These are phyloP conservation scores for Pitangus sulphuratus DNA, from an alignment of 2,797 vertebrate species.

Conservation along the genomic window DNA sequence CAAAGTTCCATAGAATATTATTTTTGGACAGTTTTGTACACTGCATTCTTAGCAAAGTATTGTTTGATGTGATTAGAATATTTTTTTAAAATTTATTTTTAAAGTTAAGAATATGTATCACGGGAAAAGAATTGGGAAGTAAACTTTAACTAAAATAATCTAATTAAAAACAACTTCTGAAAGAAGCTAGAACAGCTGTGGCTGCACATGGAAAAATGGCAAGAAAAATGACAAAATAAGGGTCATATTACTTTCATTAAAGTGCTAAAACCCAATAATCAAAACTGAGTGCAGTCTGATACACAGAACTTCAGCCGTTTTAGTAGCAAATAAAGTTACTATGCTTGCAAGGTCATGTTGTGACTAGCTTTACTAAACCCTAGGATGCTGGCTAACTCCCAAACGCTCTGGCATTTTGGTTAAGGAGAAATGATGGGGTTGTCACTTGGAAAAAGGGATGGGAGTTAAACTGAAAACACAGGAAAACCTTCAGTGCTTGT, in stretches of 20 bases:
- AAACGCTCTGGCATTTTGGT: neutral
- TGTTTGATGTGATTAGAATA: neutral
- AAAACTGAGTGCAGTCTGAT: neutral
- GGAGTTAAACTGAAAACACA: neutral
- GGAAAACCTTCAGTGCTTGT: neutral
- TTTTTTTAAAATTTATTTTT: neutral
- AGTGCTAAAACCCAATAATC: neutral
- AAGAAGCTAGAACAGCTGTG: neutral
- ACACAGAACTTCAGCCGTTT: neutral
- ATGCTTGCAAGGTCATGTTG: neutral
- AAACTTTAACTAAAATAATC: neutral
- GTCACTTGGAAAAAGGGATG: neutral
- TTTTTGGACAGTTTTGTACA: neutral
- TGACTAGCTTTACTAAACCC: neutral
- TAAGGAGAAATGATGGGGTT: neutral
- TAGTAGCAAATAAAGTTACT: neutral
- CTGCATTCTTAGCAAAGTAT: neutral
- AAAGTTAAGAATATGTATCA: neutral
- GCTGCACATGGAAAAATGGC: neutral
- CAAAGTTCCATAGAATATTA: neutral
- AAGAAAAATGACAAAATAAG: neutral
- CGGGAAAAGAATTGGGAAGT: neutral
- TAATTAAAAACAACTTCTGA: neutral
- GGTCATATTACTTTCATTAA: neutral
- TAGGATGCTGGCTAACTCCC: neutral